A percentile compares a stretch with the other conserved stretches of the same genome.
Conservation (phyloP, 2,113 vertebrate genomes). For the Oryzias melastigma region DNA sequence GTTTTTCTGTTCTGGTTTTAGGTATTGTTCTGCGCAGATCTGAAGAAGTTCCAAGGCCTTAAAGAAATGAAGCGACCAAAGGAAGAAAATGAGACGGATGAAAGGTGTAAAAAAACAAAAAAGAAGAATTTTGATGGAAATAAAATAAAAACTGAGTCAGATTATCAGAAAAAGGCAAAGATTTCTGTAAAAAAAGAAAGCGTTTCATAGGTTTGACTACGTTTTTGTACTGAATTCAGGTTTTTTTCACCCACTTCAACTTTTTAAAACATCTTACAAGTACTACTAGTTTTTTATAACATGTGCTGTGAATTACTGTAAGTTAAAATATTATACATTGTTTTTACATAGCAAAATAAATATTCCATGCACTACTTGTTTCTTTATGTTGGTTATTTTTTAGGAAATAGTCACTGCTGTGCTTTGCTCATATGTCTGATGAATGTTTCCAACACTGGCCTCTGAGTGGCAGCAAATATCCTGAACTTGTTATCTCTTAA, state of each 20-base stretch:
- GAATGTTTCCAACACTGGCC: constrained; percentile 15
- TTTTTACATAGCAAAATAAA: constrained; percentile 10
- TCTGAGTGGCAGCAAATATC: constrained; percentile 46
- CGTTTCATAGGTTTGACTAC: constrained; percentile 17
- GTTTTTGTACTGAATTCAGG: background rate
- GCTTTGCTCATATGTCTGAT: background rate
- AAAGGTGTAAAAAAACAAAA: constrained; percentile 25
- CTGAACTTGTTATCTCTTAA: background rate
- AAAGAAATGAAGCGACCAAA: constrained; percentile 59
- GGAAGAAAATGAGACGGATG: constrained; percentile 39
- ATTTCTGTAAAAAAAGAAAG: constrained; percentile 29
- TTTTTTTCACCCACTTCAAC: background rate
- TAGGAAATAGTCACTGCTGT: no score
- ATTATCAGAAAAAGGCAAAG: constrained; percentile 34
- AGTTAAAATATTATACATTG: background rate
- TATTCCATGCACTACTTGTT: background rate
- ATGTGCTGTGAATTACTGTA: background rate
- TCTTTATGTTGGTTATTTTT: background rate
- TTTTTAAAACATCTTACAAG: background rate
- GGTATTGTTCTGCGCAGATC: constrained; percentile 92
- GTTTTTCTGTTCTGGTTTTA: constrained; percentile 22
- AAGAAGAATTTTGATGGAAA: constrained; percentile 20
- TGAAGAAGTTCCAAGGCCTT: constrained; percentile 79
- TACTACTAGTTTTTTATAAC: background rate
- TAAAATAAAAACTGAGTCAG: constrained; percentile 13